A percentile compares a stretch with the other conserved stretches of the same genome.
These are phyloP conservation scores for Latheticus oryzae DNA, from an alignment of 2,888 invertebrate species.

Conservation along the genomic window DNA sequence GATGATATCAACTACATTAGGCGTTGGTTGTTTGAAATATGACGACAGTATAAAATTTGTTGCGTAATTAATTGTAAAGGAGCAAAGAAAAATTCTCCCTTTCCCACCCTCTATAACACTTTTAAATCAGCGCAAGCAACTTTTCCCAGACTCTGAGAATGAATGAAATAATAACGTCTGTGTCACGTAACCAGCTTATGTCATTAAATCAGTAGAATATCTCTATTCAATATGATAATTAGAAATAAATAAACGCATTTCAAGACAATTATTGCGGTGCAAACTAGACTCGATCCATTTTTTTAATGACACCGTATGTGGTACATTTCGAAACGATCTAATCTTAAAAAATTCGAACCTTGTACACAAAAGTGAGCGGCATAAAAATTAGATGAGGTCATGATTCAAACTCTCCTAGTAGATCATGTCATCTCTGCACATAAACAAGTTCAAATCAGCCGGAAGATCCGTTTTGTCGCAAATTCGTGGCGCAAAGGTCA, in stretches of 20 bases:
- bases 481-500: slow-evolving; percentile 7
- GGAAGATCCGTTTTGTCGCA: slow-evolving; percentile 29
- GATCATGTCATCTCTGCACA: slow-evolving; percentile 28
- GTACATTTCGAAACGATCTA: slow-evolving; percentile 38
- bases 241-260: slow-evolving; percentile 38
- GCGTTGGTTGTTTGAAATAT: slow-evolving; percentile 36
- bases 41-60: slow-evolving; percentile 33
- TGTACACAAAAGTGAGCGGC: slow-evolving; percentile 41
- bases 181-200: slow-evolving; percentile 15
- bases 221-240: slow-evolving; percentile 34
- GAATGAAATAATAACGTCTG: slow-evolving; percentile 18
- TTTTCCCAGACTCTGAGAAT: no score
- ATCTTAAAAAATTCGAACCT: slow-evolving; percentile 35
- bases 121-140: no score
- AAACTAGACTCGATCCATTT: slow-evolving; percentile 32
- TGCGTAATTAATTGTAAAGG: slow-evolving; percentile 25
- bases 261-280: slow-evolving; percentile 32
- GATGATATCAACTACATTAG: slow-evolving; percentile 37
- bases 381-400: slow-evolving; percentile 45
- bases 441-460: slow-evolving; percentile 18
- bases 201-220: slow-evolving; percentile 33
- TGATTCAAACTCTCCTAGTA: slow-evolving; percentile 43
- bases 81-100: background rate
- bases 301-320: slow-evolving; percentile 31
- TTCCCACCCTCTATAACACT: slow-evolving; percentile 19